phyloP scores from a whole-genome alignment of 2,113 vertebrate genomes.

The Murina feae region DNA sequence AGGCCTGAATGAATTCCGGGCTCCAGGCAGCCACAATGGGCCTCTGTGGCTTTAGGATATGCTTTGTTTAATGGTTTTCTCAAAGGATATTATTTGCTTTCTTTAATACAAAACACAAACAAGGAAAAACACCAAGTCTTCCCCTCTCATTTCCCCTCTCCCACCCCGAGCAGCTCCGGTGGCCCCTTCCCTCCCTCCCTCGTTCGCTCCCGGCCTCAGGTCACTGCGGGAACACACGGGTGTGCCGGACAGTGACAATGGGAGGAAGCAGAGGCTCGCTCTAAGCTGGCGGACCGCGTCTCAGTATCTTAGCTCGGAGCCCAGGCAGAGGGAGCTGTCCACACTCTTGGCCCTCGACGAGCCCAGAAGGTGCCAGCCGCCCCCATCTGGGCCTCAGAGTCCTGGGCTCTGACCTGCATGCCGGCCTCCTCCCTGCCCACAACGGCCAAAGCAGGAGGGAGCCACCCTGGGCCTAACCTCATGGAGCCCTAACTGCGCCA shows the following conservation, averaged over 20 bases:
- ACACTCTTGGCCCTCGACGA: not conserved
- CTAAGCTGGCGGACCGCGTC: not conserved
- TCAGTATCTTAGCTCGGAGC: not conserved
- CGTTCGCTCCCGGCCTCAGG: not conserved
- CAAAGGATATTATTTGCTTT: constrained; percentile 74
- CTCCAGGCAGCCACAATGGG: constrained; percentile 52
- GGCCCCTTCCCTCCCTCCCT: not conserved
- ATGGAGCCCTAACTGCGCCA: not conserved
- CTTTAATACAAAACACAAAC: constrained; percentile 70
- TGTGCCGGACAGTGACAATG: constrained; percentile 60
- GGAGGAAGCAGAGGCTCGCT: constrained; percentile 59
- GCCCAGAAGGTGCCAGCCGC: not conserved
- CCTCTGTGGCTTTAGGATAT: constrained; percentile 46
- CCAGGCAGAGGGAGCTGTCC: not conserved
- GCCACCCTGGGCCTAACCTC: not conserved
- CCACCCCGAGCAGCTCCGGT: constrained; percentile 19
- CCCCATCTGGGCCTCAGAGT: not conserved
- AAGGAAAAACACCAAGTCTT: constrained; percentile 67
- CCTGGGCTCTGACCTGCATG: not conserved
- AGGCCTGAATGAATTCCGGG: constrained; percentile 56
- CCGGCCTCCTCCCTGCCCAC: not conserved
- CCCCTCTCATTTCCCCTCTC: constrained; percentile 66
- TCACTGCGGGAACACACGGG: constrained; percentile 58
- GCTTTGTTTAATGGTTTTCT: constrained; percentile 66
- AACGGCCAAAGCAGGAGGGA: not conserved